These are phyloP conservation scores for Rhynchotus rufescens DNA, from an alignment of 2,797 vertebrate genomes.

Conservation along the genomic window DNA sequence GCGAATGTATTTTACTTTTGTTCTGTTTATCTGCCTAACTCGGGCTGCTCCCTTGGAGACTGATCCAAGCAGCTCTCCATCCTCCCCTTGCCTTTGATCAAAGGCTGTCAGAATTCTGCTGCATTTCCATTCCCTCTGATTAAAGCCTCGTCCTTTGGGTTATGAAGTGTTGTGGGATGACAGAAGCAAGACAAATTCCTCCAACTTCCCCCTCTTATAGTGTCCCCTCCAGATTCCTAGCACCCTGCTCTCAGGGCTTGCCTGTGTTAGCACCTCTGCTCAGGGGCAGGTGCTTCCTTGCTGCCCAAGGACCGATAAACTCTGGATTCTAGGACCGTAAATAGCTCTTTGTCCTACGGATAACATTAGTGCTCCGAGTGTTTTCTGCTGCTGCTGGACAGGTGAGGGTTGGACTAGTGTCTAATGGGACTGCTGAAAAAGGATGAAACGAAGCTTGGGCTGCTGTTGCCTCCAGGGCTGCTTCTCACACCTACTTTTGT, in stretches of 20 bases:
- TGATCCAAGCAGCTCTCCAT: slow-evolving; percentile 52
- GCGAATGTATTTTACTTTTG: slow-evolving; percentile 56
- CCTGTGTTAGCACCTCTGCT: neutral
- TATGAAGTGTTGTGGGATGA: slow-evolving; percentile 54
- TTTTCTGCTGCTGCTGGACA: neutral
- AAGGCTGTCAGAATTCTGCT: slow-evolving; percentile 67
- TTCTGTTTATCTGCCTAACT: slow-evolving; percentile 69
- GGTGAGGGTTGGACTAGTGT: neutral
- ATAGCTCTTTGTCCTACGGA: neutral
- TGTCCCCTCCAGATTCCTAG: slow-evolving; percentile 14
- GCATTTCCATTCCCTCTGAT: slow-evolving; percentile 73
- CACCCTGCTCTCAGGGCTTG: neutral
- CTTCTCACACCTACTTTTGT: neutral
- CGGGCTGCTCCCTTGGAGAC: slow-evolving; percentile 65
- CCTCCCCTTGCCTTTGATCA: slow-evolving; percentile 70
- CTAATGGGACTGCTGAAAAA: neutral
- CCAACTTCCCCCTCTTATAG: neutral
- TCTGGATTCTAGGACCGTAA: neutral
- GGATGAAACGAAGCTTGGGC: neutral
- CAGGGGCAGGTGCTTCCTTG: neutral
- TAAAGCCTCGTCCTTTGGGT: slow-evolving; percentile 70
- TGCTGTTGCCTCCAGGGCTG: neutral
- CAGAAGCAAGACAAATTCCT: slow-evolving; percentile 51
- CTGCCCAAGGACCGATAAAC: neutral
- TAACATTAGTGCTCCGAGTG: neutral